These are phyloP conservation scores for Luidia sarsii DNA, from an alignment of 53 echinoderm and acorn worm genomes.

Conservation along the genomic window DNA sequence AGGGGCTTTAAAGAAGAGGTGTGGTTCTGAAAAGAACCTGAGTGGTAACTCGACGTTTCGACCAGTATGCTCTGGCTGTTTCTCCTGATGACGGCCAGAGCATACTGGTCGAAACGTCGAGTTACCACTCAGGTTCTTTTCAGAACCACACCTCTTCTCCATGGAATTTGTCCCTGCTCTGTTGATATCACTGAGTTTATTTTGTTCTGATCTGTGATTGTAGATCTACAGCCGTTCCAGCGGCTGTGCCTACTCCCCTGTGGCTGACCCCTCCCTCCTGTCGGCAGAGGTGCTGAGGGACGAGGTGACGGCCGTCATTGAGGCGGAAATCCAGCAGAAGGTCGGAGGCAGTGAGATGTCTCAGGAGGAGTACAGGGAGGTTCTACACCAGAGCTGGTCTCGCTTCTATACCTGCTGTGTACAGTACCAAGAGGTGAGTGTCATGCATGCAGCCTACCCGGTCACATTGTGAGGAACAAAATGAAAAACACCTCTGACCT, in stretches of 20 bases:
- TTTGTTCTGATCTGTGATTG: neutral
- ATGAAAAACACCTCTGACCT: neutral
- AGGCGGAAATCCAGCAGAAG: constrained; percentile 86
- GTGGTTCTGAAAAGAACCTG: too few relatives aligned
- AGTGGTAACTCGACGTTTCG: too few relatives aligned
- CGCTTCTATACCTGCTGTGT: constrained; percentile 87
- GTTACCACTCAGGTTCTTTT: too few relatives aligned
- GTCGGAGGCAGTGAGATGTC: constrained; percentile 84
- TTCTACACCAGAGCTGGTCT: constrained; percentile 86
- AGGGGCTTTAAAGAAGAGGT: too few relatives aligned
- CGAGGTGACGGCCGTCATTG: constrained; percentile 82
- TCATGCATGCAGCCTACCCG: too few relatives aligned
- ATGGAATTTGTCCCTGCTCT: neutral
- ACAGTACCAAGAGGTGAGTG: constrained; percentile 88
- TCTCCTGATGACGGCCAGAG: too few relatives aligned
- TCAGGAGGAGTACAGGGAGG: constrained; percentile 85
- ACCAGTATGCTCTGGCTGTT: too few relatives aligned
- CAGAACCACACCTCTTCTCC: too few relatives aligned
- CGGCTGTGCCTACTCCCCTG: constrained; percentile 24
- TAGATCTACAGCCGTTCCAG: constrained; percentile 80
- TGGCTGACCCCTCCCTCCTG: constrained; percentile 48
- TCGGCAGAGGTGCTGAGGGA: constrained; percentile 51
- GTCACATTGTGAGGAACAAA: neutral
- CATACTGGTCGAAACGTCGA: too few relatives aligned
- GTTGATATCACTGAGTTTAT: neutral